Conservation (phyloP, 2,888 invertebrate genomes). For the Ochropleura plecta region DNA sequence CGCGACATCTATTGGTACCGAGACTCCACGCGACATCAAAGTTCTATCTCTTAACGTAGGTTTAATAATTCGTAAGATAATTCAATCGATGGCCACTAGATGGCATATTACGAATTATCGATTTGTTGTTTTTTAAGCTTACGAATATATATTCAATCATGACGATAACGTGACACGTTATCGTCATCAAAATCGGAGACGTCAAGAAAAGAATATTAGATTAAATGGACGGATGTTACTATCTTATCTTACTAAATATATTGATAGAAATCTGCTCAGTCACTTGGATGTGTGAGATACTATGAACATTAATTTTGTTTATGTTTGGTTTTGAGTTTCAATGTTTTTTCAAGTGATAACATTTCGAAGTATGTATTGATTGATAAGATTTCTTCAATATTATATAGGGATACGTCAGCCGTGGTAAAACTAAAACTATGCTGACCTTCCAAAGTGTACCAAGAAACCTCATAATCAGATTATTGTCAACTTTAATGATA, state of each 20-base stretch:
- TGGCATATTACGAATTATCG: no score
- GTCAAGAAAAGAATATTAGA: background rate
- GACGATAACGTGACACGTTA: background rate
- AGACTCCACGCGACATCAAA: no score
- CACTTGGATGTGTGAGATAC: background rate
- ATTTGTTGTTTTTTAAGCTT: no score
- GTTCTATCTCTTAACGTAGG: no score
- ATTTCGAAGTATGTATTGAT: background rate
- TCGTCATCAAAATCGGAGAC: background rate
- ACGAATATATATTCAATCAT: no score
- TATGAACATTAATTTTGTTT: background rate
- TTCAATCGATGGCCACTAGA: no score
- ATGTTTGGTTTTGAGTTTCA: background rate
- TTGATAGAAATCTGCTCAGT: background rate
- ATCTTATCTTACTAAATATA: background rate
- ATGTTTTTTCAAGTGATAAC: no score
- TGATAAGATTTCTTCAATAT: background rate
- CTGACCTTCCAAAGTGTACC: no score
- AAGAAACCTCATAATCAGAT: background rate
- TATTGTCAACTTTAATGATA: background rate
- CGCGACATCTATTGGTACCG: no score
- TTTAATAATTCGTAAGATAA: no score
- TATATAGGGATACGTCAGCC: background rate
- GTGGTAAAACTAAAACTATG: background rate
- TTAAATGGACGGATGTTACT: background rate